Base-by-base conservation (phyloP, 92 coral and sea anemone species). In the Porites divaricata region DNA sequence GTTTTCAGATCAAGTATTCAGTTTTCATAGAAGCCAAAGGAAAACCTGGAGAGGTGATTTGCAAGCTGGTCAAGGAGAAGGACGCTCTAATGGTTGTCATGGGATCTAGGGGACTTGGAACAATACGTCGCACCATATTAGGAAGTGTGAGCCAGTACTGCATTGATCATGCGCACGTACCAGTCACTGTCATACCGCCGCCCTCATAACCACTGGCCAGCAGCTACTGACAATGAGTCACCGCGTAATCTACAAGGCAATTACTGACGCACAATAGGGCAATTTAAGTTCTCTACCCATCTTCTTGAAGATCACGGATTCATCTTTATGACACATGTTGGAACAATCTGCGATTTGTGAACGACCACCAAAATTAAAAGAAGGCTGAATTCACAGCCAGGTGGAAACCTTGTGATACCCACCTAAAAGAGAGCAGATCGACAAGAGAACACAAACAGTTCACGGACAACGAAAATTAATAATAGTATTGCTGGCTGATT, bases 91-190 rank as follows among this genome's bases (percentile, higher is more conserved):
- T 83, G 88, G 78, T 93, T 11, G 96, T 93, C 48, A 85, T 93
- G 80, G 96, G 96, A 1, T 83, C 86, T 53, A 76, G 96, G 25
- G 96, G 96, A 28, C 83, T 93, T 78, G 96, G 96, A 13, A 83
- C 88, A 45, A 87, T 93, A 58, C 93, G 96, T 9, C 93, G 96
- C 62, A 93, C 96, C 20, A 75, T 90, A 20, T 88, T 93, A 52
- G 96, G 96, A n/a, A 93, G 96, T 69, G 96, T 93, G 61, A 93
- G 92, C 74, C 84, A 90, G 65, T 90, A 93, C 62, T 88, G 88
- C 35, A 84, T 93, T 19, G 93, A 93, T 61, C 96, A 93, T 67
- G 81, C 96, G 57, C 89, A 80, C 52, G 77, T 87, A 70, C 93
- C 96, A 24, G 92, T 90, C 16, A 79, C 91, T 22, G 87, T 93